phyloP scores from a whole-genome alignment of 2,797 vertebrate genomes.

The Myiotriccus ornatus region DNA sequence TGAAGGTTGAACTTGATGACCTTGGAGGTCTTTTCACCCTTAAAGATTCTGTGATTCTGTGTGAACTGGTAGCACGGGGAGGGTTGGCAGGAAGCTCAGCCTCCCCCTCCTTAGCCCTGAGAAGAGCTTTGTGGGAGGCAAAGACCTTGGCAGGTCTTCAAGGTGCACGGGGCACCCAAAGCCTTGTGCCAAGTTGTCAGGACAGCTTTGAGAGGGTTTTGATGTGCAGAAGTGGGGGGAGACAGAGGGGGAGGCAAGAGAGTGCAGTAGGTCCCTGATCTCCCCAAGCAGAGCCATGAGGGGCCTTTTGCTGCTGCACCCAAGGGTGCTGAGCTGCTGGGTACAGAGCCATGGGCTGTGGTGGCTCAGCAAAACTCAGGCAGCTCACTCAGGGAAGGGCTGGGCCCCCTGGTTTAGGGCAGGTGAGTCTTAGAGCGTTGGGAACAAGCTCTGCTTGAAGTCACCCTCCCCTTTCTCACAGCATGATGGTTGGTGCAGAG shows the following conservation, averaged over 20 bases:
- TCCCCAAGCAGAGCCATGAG: not conserved
- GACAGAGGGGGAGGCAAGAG: not conserved
- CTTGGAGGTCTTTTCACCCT: not conserved
- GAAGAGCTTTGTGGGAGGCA: not conserved
- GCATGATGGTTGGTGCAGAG: not conserved
- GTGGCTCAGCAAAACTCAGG: not conserved
- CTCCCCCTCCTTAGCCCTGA: not conserved
- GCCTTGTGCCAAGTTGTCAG: not conserved
- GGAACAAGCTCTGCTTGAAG: not conserved
- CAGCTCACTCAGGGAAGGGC: not conserved
- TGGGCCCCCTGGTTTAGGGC: not conserved
- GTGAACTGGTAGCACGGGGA: not conserved
- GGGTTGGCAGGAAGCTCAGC: not conserved
- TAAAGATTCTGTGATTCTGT: not conserved
- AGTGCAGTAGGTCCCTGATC: rapidly evolving
- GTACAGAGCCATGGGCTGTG: not conserved
- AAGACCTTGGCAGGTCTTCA: not conserved
- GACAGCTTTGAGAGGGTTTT: not conserved
- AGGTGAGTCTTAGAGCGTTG: not conserved
- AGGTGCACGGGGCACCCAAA: not conserved
- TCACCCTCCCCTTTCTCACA: rapidly evolving
- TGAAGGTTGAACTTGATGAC: not conserved
- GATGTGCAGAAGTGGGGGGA: not conserved
- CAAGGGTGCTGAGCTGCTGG: not conserved
- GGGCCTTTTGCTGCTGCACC: not conserved